A percentile compares a stretch with the other conserved stretches of the same genome.
phyloP scores from a whole-genome alignment of 2,113 vertebrate species.

The Geothlypis trichas region DNA sequence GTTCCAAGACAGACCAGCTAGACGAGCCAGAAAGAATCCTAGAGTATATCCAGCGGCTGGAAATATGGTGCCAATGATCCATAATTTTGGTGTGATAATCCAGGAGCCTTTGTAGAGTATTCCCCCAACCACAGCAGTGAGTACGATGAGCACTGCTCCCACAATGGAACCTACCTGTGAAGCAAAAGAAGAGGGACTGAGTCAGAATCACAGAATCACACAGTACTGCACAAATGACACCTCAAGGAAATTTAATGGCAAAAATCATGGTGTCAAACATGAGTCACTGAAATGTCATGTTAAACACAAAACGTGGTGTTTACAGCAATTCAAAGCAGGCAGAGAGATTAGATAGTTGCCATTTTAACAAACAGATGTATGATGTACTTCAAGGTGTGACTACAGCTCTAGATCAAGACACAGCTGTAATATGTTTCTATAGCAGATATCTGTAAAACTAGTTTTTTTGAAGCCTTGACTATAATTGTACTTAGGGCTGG shows the following conservation, averaged over 20 bases:
- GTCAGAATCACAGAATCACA: background rate
- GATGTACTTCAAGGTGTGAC: background rate
- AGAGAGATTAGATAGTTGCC: background rate
- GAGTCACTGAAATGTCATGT: background rate
- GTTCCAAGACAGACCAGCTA: constrained; percentile 87
- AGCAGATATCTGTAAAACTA: background rate
- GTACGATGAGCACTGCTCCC: constrained; percentile 82
- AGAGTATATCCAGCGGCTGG: constrained; percentile 85
- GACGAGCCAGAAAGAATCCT: constrained; percentile 85
- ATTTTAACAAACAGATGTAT: background rate
- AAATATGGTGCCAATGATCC: constrained; percentile 91
- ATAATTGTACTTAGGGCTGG: background rate
- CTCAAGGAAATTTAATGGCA: background rate
- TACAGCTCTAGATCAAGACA: background rate
- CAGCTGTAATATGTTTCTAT: background rate
- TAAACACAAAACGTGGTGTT: background rate
- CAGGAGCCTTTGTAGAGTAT: constrained; percentile 92
- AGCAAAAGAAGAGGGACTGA: background rate
- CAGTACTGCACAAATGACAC: background rate
- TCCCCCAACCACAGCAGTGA: constrained; percentile 88
- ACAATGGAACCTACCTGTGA: constrained; percentile 86
- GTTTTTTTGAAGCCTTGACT: background rate
- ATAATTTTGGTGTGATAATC: constrained; percentile 85
- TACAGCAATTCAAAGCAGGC: background rate
- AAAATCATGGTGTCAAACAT: background rate